Evolutionary conservation across 2,888 invertebrate species (phyloP), one percentile per base, ranked within the genome.

Genomic region (Cheilosia soror): DNA sequence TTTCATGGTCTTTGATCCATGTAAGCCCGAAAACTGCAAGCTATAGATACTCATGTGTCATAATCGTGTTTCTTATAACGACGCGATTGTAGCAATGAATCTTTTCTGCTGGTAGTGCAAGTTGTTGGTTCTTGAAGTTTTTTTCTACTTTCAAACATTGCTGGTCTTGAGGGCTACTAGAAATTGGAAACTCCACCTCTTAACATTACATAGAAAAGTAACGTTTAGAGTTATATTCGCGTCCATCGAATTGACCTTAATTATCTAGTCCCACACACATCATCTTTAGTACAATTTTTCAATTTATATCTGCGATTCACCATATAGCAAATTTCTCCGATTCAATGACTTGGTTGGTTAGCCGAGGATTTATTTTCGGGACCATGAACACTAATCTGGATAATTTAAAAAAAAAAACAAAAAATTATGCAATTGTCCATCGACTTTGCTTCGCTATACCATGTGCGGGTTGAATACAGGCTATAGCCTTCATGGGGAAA

Each of bases 371-470:
- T 2, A 7, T 42, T 53, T 51, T 73, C 27, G 53, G 20, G 4
- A 37, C 37, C 27, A 53, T 44, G 40, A 31, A 31, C 66, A 51
- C 58, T 66, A 75, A 75, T 75, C 49, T 25, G 66, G 66, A 66
- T 51, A 49, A 60, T 47, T 66, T 60, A 47, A 25, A n/a, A 11
- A 25, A n/a, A 20, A 20, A n/a, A 11, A 25, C 9, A 20, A 20
- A 20, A 60, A 49, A 60, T 60, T 66, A 76, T 76, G 76, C 58
- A 68, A 76, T 76, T 63, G 53, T 33, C 11, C 55, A 31, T 62
- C 33, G 25, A 37, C 65, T 33, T n/a, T 33, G 2, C 25, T 49
- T 20, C 20, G 20, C 20, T 20, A 20, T 20, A 20, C 37, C 11
- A 4, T 37, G 37, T 37, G 37, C 37, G 37, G 37, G 37, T 11